Evolutionary conservation across 2,888 invertebrate species (phyloP).

Genomic region (Formica aserva): DNA sequence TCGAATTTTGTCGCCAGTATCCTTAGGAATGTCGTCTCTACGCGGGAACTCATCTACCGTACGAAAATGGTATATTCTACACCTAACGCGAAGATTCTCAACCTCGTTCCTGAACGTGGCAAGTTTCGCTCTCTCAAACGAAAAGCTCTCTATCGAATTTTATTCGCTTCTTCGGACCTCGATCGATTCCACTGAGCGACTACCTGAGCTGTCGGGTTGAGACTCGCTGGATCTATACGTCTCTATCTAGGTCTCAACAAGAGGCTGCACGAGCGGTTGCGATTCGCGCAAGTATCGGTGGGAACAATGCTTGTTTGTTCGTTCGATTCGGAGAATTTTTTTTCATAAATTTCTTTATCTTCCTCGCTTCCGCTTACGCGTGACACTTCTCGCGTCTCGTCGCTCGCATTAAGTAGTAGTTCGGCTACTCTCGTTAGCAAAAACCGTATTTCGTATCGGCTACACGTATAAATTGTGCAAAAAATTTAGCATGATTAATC

Average conservation of each 20-base stretch:
- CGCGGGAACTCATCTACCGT: constrained; percentile 46
- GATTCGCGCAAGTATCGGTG: constrained; percentile 24
- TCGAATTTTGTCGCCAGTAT: constrained; percentile 56
- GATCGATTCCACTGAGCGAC: not conserved
- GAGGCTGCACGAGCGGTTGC: not conserved
- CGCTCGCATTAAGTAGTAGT: constrained; percentile 35
- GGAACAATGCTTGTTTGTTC: not conserved
- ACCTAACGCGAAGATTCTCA: constrained; percentile 59
- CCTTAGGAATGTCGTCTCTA: constrained; percentile 41
- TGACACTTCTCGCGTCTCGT: constrained; percentile 24
- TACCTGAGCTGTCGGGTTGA: constrained; percentile 43
- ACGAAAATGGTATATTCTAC: constrained; percentile 53
- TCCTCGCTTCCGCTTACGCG: not conserved
- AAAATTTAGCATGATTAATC: constrained; percentile 76
- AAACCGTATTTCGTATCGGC: constrained; percentile 68
- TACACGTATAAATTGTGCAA: constrained; percentile 80
- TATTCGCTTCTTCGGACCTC: not conserved
- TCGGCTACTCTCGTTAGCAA: constrained; percentile 69
- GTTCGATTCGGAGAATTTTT: not conserved
- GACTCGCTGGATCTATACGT: constrained; percentile 47
- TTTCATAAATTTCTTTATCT: not conserved
- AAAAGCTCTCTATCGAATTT: not conserved
- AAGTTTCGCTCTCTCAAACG: not conserved
- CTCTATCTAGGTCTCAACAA: constrained; percentile 34
- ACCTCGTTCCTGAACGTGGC: constrained; percentile 37